Percentiles rank a stretch among this genome's conserved stretches.
Evolutionary conservation across 2,113 vertebrate genomes (phyloP).

Genomic region (Trichechus manatus): DNA sequence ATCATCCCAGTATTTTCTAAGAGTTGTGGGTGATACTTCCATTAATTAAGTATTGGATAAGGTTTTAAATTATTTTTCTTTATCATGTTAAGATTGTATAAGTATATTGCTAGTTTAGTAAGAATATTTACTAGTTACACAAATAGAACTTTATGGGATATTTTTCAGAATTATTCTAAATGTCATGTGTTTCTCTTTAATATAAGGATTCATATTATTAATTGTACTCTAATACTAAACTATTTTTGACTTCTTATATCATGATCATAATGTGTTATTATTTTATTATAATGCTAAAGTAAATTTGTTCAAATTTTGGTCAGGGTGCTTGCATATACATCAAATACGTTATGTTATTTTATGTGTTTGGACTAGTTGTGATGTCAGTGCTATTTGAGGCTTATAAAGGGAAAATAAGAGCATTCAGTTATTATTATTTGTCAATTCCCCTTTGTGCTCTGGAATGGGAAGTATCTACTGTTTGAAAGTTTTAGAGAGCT

Average conservation of each 20-base stretch:
- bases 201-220: too few relatives aligned
- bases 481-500: neutral
- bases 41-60: neutral
- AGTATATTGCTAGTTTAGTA: neutral
- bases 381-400: neutral
- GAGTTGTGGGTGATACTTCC: neutral
- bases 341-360: neutral
- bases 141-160: neutral
- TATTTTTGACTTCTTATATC: neutral
- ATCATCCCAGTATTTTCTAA: neutral
- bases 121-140: neutral
- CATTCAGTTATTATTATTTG: constrained; percentile 7
- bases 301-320: neutral
- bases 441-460: neutral
- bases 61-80: neutral
- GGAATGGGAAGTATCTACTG: neutral
- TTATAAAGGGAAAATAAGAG: neutral
- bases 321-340: neutral
- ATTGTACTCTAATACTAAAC: neutral
- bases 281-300: neutral
- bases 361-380: neutral
- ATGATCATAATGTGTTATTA: neutral
- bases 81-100: neutral
- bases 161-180: neutral
- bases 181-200: neutral